phyloP scores from a whole-genome alignment of 23 tunicate genomes.

The Trididemnum nubilum region DNA sequence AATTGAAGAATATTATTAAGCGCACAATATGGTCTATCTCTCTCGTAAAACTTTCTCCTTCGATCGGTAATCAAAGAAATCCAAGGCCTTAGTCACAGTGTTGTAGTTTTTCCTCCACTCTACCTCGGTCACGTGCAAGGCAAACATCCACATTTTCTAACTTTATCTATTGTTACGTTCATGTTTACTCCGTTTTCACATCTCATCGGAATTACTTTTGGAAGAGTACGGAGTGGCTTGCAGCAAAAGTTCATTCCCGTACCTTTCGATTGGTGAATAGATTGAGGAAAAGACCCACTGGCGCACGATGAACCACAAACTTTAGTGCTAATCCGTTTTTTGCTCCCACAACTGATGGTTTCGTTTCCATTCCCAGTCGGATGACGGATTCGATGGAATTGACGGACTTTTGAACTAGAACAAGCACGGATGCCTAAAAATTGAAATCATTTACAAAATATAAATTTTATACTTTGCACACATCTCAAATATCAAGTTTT shows the following conservation, averaged over 20 bases:
- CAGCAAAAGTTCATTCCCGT: conserved; percentile 47
- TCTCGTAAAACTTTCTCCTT: too few relatives aligned
- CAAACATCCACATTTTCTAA: conserved; percentile 72
- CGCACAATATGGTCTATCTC: too few relatives aligned
- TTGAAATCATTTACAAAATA: background rate
- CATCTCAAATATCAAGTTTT: too few relatives aligned
- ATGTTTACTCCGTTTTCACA: conserved; percentile 61
- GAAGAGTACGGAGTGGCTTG: conserved; percentile 48
- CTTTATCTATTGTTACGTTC: conserved; percentile 48
- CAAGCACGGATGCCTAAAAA: conserved; percentile 41
- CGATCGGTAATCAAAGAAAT: too few relatives aligned
- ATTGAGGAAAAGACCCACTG: background rate
- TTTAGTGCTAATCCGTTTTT: background rate
- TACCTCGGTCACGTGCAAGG: conserved; percentile 53
- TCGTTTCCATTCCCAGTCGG: background rate
- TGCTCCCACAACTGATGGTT: background rate
- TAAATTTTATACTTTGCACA: too few relatives aligned
- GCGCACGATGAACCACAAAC: background rate
- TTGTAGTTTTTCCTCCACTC: too few relatives aligned
- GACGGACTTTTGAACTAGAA: conserved; percentile 20
- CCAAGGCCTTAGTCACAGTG: too few relatives aligned
- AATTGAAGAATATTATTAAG: too few relatives aligned
- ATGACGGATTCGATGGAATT: conserved; percentile 27
- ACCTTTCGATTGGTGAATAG: background rate
- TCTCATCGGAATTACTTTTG: conserved; percentile 31